phyloP scores from a whole-genome alignment of 2,797 vertebrate genomes.

The Intellagama lesueurii region DNA sequence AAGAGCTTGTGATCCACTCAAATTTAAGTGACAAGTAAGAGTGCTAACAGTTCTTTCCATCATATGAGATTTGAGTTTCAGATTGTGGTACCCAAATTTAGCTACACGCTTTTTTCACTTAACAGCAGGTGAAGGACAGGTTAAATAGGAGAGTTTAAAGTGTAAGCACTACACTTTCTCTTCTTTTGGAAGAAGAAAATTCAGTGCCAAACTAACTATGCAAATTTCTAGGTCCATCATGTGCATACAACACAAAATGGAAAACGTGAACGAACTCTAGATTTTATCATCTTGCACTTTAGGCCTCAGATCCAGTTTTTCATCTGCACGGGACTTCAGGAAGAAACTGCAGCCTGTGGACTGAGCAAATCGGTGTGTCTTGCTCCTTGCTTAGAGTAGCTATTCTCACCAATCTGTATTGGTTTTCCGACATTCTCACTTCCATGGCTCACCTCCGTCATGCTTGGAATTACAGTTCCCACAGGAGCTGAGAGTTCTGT shows the following conservation, averaged over 20 bases:
- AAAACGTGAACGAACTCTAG: neutral
- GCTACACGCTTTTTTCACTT: neutral
- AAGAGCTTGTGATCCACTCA: neutral
- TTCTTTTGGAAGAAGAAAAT: neutral
- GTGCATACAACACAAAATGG: neutral
- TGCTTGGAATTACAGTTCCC: neutral
- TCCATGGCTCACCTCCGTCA: neutral
- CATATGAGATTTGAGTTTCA: neutral
- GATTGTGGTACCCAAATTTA: neutral
- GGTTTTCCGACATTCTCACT: neutral
- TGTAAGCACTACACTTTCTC: neutral
- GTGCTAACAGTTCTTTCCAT: neutral
- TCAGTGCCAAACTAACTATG: neutral
- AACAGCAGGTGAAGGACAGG: neutral
- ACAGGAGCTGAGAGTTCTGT: neutral
- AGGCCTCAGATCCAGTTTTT: constrained; percentile 10
- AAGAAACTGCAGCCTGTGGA: neutral
- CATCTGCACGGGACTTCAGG: neutral
- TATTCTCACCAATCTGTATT: neutral
- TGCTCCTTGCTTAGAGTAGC: neutral
- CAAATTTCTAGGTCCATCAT: neutral
- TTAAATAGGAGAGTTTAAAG: neutral
- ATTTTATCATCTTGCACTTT: neutral
- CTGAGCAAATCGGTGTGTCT: neutral
- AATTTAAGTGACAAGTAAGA: neutral